Evolutionary conservation across 2,888 invertebrate genomes (phyloP), one percentile per base, ranked within the genome.

Genomic region (Volucella inflata): DNA sequence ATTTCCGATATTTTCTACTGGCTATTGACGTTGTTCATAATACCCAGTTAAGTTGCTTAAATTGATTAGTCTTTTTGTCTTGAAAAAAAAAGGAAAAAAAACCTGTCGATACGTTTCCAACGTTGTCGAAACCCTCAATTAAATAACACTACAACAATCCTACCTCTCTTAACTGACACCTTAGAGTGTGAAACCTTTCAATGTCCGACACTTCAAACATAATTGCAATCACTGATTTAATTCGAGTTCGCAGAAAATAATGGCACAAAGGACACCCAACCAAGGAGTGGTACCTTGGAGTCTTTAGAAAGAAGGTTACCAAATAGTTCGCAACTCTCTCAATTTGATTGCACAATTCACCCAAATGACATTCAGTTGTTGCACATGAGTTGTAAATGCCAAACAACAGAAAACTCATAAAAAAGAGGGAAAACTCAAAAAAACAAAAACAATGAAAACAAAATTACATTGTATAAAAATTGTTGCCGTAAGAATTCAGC

Each of bases 311-410:
- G 44, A 62, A 76, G 65, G 72, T 77, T 77, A 82, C 77, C 59
- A 77, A 82, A 83, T 82, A 67, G 72, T 72, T 72, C 46, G 36
- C 16, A 62, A 48, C 16, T 62, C 16, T 44, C 40, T 57, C 59
- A 16, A 8, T 71, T 53, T 71, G 68, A 84, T 84, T 84, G 67
- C 75, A 79, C 75, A 84, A 80, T 75, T 74, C 68, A 59, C 68
- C 70, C 62, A 59, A 84, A 70, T 80, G 84, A 80, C 65, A 84
- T 70, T 65, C 68, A 51, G 46, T 48, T 75, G 53, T 65, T 70
- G 70, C 79, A 84, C 70, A 70, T 75, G 79, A 80, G 75, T 67
- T 70, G 74, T 59, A 75, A 80, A 80, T 75, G 68, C 40, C 44
- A 12, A 68, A 74, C 79, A 71, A 65, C 6, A 72, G 64, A 81